Evolutionary conservation across 2,888 invertebrate genomes (phyloP), one percentile per base, ranked within the genome.

Genomic region (Rhimphoctona megacephalus): DNA sequence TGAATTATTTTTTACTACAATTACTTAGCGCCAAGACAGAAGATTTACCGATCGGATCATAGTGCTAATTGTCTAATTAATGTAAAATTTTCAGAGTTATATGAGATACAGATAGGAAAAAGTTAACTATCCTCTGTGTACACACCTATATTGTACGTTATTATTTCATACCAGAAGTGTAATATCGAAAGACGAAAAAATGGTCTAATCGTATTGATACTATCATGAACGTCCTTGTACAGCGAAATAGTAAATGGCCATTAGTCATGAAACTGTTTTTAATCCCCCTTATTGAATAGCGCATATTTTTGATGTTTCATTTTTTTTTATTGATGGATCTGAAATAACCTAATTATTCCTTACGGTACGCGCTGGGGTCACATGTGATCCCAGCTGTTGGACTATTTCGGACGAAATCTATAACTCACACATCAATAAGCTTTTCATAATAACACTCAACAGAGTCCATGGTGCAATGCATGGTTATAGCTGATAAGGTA

Each of bases 181-280:
- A 54, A 54, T 54, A 22, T 54, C 9, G 22, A 22, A 54, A 54
- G 9, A 54, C 19, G 22, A 22, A 22, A 22, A 54, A 54, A 54
- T 54, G 22, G 22, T 54, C 22, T 2, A 9, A 22, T 11, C 22
- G 22, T 22, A 54, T 7, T 19, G n/a, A 52, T n/a, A 49, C 3
- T 6, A 49, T 49, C 19, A 49, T 49, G 19, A 19, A 49, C 85
- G 76, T 61, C 80, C 83, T 77, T 86, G 85, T 80, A 82, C 82
- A 85, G 74, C 81, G 85, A 57, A 85, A 78, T 88, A 90, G 89
- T 87, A 54, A 85, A 83, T 77, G 69, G 76, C 49, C 85, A 90
- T 43, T 11, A 43, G 43, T 43, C 43, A 43, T 43, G 43, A 11
- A 9, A 43, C 2, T 9, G 43, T 43, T 43, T 43, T 43, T 9